Base-by-base conservation (phyloP, 2,888 invertebrate genomes). In the Dioctria rufipes region DNA sequence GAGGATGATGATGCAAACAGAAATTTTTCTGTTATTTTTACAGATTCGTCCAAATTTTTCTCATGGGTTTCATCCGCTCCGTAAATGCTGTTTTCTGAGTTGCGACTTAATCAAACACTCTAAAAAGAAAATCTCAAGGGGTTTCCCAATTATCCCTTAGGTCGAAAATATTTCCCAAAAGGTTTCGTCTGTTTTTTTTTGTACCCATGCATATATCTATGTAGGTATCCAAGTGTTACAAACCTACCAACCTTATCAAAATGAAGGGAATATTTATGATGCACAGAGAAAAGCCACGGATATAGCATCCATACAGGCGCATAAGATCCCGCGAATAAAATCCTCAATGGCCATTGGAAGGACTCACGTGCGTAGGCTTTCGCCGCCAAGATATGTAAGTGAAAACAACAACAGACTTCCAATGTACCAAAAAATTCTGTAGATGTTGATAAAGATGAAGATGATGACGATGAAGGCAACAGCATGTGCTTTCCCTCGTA, bases 261-360 rank as follows among this genome's bases (percentile, higher is more conserved):
- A 61, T 61, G 61, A 39, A 61, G 39, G 61, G 6, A 66, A 25
- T 25, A 25, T 25, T 66, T 8, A 42, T 54, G n/a, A 54, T 54
- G 11, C 3, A 54, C 54, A 54, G 54, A 2, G 25, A 25, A 25
- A 25, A 25, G 25, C 2, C 25, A 25, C 25, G 2, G 25, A 25
- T 25, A 43, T 37, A 40, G 71, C 9, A 1, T 37, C 40, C 58
- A 58, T 73, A 60, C 73, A 54, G 73, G 73, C 73, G 73, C 73
- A 73, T 6, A 73, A 39, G 39, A 37, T 42, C 43, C 42, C 40
- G 25, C 25, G 25, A 25, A 25, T 25, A 51, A 13, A 73, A 73
- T 58, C 54, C 73, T 73, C 43, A 73, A 73, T 73, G 73, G 73
- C 73, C 42, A 73, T 73, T 73, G 73, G 73, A 73, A 73, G 73